Evolutionary conservation across 2,797 vertebrate species (phyloP).

Genomic region (Nannoperca obscura): DNA sequence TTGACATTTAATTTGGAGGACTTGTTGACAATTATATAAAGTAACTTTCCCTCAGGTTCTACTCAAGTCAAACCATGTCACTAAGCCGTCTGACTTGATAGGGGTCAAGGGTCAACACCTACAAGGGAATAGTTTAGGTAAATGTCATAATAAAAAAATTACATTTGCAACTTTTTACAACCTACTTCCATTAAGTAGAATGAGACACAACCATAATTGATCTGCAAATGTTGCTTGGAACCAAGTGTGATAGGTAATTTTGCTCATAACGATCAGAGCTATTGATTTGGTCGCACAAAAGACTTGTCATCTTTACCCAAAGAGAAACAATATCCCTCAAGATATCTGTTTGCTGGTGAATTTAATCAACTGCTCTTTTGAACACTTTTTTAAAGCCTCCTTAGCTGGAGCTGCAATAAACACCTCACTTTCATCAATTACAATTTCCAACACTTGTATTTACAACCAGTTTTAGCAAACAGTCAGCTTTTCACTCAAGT

Average conservation of each 20-base stretch:
- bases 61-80: neutral
- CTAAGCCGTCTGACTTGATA: neutral
- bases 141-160: neutral
- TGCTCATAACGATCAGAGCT: slow-evolving; percentile 13
- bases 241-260: neutral
- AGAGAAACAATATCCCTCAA: no score
- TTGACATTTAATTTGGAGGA: neutral
- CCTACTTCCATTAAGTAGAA: neutral
- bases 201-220: neutral
- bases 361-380: no score
- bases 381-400: no score
- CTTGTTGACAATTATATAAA: neutral
- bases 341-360: no score
- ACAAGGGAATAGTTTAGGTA: neutral
- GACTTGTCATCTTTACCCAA: no score
- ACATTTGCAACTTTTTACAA: neutral
- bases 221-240: neutral
- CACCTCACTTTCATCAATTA: neutral
- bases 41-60: neutral
- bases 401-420: neutral
- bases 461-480: neutral
- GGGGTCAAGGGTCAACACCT: neutral
- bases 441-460: neutral
- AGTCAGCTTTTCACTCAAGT: neutral
- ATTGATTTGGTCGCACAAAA: neutral